Evolutionary conservation across 2,888 invertebrate genomes (phyloP), one percentile per base, ranked within the genome.

Genomic region (Plebejus anna): DNA sequence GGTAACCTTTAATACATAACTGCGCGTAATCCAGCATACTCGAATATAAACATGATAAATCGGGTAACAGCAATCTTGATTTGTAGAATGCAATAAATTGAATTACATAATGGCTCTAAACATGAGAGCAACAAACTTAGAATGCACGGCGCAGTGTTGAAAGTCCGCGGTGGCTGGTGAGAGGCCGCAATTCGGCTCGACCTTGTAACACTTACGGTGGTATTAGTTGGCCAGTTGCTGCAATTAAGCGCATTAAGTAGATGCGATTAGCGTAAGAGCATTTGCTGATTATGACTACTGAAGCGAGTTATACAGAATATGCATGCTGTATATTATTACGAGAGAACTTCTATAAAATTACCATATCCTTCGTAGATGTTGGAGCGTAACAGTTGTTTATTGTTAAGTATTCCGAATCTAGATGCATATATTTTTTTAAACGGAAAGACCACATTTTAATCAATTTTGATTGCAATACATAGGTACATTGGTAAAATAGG

Each of bases 121-220:
- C 72, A 72, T 11, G n/a, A 42, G 42, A 72, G 71, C 70, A 70
- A 66, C 51, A 75, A 76, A 70, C 51, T 76, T 70, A 36, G 70
- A 76, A 70, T 70, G 76, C 76, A 22, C 66, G 76, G 36, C 51
- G 32, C 73, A 51, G 22, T 72, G 73, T 66, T 66, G 73, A 55
- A 73, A 73, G 51, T 55, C 7, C 1, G 51, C 51, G 13, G 11
- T 32, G 32, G 61, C 28, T 38, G 72, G 72, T 72, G 72, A 72
- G 72, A 47, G 72, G 51, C 47, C 22, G 51, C n/a, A 13, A 55
- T 73, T 73, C 32, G 73, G 73, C 73, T 28, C 73, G 73, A 73
- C 73, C 73, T 73, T 73, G 73, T 73, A 73, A 73, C 55, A 73
- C 73, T 73, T 73, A 47, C 71, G 71, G 28, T 38, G 70, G 70